phyloP scores from a whole-genome alignment of 2,797 vertebrate species.

The Gallirallus australis region DNA sequence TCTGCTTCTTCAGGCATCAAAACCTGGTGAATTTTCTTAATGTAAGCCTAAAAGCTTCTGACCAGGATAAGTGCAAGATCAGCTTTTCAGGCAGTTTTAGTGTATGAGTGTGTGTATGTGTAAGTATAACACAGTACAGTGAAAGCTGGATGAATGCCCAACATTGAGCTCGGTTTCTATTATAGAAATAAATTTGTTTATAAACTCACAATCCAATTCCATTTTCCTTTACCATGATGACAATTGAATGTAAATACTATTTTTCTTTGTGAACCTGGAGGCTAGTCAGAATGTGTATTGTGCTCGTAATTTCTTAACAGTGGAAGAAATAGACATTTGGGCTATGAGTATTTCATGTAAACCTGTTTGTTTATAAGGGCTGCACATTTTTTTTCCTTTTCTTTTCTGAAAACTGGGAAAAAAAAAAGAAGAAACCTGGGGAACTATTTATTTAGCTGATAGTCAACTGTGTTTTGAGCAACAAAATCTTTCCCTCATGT shows the following conservation, averaged over 20 bases:
- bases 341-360: not conserved
- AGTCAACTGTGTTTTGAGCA: not conserved
- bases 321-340: not conserved
- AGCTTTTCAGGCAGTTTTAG: slow-evolving; percentile 18
- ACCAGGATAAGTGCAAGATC: slow-evolving; percentile 9
- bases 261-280: not conserved
- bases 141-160: slow-evolving; percentile 8
- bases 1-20: not conserved
- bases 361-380: not conserved
- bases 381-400: not conserved
- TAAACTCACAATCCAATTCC: slow-evolving; percentile 18
- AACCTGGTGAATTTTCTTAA: slow-evolving; percentile 13
- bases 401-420: not conserved
- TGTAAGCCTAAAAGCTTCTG: slow-evolving; percentile 27
- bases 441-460: not conserved
- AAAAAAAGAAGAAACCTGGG: not conserved
- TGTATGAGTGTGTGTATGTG: not conserved
- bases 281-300: not conserved
- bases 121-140: not conserved
- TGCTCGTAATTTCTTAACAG: not conserved
- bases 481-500: not conserved
- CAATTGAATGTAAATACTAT: slow-evolving; percentile 40
- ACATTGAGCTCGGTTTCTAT: not conserved
- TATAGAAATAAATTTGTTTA: slow-evolving; percentile 30
- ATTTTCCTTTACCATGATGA: slow-evolving; percentile 24